Conservation (phyloP, 1,140 invertebrate species). For the Doryteuthis pealeii region DNA sequence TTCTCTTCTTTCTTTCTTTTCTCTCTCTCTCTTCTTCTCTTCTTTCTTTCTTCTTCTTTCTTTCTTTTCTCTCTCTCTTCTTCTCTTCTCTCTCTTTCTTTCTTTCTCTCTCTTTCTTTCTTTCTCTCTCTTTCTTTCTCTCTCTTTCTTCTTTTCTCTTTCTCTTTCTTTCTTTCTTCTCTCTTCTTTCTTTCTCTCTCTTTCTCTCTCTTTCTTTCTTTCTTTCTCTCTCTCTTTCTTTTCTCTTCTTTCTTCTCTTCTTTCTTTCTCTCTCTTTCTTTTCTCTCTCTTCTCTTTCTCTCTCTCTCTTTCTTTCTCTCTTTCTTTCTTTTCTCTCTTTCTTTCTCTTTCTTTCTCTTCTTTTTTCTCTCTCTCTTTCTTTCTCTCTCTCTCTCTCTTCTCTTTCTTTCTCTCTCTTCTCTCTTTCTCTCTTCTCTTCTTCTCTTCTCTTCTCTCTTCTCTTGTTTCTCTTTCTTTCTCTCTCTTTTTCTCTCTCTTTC, state of each 20-base stretch:
- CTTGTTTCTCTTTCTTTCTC: too few species aligned
- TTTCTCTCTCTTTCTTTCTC: not conserved
- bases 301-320: not conserved
- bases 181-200: not conserved
- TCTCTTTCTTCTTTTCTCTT: not conserved
- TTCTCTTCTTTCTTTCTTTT: too few species aligned
- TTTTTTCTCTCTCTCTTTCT: too few species aligned
- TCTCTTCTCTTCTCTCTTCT: too few species aligned
- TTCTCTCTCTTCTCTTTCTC: not conserved
- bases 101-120: slow-evolving; percentile 1
- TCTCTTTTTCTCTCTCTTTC: too few species aligned
- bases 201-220: not conserved
- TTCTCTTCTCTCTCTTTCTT: slow-evolving; percentile 8
- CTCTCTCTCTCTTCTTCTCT: slow-evolving; percentile 7
- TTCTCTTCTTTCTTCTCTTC: not conserved
- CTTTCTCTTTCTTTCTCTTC: too few species aligned
- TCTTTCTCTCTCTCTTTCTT: not conserved
- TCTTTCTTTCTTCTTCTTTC: slow-evolving; percentile 16
- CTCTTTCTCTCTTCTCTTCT: too few species aligned
- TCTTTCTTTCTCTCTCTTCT: too few species aligned
- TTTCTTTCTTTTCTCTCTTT: too few species aligned
- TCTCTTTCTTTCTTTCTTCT: too few species aligned
- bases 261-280: too few species aligned
- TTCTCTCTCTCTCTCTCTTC: not conserved
- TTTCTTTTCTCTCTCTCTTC: not conserved